Evolutionary conservation across 1,140 invertebrate genomes (phyloP).

Genomic region (Aphaenogaster rudis): DNA sequence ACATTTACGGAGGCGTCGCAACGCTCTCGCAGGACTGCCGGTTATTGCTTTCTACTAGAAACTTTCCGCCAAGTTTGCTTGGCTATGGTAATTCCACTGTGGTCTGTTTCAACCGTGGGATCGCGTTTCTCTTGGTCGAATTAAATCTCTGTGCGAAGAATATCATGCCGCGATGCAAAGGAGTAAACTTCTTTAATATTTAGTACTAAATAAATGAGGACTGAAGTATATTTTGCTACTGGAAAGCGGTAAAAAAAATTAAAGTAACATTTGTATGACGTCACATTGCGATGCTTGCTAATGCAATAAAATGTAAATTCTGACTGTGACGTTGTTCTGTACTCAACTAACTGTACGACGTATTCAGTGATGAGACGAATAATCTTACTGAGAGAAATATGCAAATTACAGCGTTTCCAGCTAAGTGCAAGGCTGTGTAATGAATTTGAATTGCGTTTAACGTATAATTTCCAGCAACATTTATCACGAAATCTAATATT

Average conservation of each 20-base stretch:
- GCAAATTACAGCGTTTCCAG: constrained; percentile 36
- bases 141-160: constrained; percentile 10
- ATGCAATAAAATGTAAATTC: constrained; percentile 48
- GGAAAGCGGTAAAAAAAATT: not conserved
- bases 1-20: constrained; percentile 53
- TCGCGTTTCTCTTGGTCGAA: not conserved
- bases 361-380: constrained; percentile 51
- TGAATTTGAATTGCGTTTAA: constrained; percentile 46
- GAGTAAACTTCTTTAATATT: not conserved
- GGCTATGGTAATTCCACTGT: constrained; percentile 21
- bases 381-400: constrained; percentile 51
- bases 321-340: not conserved
- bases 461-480: constrained; percentile 43
- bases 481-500: constrained; percentile 43
- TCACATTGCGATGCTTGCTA: not conserved
- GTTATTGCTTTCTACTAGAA: constrained; percentile 67
- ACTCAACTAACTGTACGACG: constrained; percentile 26
- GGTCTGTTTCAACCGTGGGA: constrained; percentile 8
- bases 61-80: constrained; percentile 58
- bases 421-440: constrained; percentile 44
- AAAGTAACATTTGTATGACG: not conserved
- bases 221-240: not conserved
- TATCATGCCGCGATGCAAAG: not conserved
- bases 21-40: constrained; percentile 18
- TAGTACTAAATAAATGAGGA: not conserved